phyloP scores from a whole-genome alignment of 2,797 vertebrate genomes.

The Bradypodion ventrale region DNA sequence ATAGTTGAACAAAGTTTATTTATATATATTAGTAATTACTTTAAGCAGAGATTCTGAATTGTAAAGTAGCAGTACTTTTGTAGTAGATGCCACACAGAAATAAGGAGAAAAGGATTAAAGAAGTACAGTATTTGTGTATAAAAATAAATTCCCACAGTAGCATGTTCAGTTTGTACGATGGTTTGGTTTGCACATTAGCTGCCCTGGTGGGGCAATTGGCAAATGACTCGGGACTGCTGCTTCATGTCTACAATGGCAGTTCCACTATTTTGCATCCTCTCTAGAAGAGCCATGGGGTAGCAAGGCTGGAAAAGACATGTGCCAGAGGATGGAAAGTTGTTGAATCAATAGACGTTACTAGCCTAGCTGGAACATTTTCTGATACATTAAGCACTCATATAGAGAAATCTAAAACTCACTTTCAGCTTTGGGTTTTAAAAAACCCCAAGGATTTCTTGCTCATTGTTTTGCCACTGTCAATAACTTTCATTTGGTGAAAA shows the following conservation, averaged over 20 bases:
- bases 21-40: constrained; percentile 17
- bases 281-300: background rate
- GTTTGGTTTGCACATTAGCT: background rate
- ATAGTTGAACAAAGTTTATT: constrained; percentile 23
- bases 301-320: background rate
- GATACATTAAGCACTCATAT: background rate
- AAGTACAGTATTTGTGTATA: background rate
- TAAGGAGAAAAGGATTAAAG: background rate
- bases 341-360: background rate
- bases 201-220: background rate
- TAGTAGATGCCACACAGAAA: background rate
- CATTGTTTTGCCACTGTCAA: background rate
- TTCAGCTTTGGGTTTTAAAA: background rate
- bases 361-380: background rate
- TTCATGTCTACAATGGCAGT: background rate
- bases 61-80: constrained; percentile 7
- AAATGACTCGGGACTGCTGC: background rate
- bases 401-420: background rate
- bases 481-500: background rate
- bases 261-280: background rate
- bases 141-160: background rate
- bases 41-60: constrained; percentile 4
- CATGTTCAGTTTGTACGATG: background rate
- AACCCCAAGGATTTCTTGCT: background rate
- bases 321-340: background rate